Percentiles rank a stretch among this genome's conserved stretches.
phyloP scores from a whole-genome alignment of 2,797 vertebrate genomes.

The Arvicola amphibius region DNA sequence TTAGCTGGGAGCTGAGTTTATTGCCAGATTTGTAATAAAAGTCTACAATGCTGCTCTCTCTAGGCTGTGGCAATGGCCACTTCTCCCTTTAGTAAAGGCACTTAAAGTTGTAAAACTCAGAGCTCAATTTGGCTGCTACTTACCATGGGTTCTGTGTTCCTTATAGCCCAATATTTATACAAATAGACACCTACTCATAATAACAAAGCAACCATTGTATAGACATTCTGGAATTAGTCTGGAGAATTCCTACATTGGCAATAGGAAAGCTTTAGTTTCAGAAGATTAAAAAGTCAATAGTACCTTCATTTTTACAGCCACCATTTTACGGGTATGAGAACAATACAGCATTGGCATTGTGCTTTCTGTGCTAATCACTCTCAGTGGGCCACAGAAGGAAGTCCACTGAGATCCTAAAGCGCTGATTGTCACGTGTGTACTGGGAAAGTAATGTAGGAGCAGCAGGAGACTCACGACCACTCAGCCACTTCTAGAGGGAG shows the following conservation, averaged over 20 bases:
- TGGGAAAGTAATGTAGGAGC: background rate
- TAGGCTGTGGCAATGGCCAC: background rate
- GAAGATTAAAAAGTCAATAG: constrained; percentile 48
- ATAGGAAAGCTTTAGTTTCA: constrained; percentile 49
- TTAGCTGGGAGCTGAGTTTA: background rate
- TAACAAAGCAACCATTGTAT: constrained; percentile 32
- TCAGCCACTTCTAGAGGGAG: background rate
- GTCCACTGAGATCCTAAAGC: background rate
- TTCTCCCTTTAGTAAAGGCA: background rate
- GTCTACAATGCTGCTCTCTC: background rate
- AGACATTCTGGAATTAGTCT: background rate
- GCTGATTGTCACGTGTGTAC: background rate
- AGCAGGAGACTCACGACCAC: background rate
- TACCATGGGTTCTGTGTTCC: background rate
- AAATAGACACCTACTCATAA: background rate
- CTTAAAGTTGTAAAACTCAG: background rate
- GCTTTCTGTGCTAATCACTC: background rate
- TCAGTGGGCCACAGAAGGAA: background rate
- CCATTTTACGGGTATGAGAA: constrained; percentile 1
- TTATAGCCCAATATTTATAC: background rate
- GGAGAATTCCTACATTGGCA: constrained; percentile 45
- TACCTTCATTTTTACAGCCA: constrained; percentile 39
- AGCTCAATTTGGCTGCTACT: background rate
- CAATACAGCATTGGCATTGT: background rate
- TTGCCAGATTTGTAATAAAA: constrained; percentile 27